Base-by-base conservation (phyloP, 23 tunicate genomes). In the Styela clava region DNA sequence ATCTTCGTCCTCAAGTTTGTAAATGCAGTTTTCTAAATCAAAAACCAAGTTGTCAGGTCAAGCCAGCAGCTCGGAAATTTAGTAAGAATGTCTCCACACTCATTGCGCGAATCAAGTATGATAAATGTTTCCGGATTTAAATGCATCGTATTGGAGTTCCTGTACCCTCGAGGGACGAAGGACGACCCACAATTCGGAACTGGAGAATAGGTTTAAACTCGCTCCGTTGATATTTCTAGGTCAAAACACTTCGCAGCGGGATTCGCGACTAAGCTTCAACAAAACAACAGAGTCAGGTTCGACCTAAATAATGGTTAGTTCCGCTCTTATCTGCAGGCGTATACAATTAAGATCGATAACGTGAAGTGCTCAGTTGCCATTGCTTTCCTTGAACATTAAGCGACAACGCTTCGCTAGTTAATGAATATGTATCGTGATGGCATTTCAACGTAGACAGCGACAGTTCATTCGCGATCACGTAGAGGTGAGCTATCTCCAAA, bases 21-120 rank as follows among this genome's bases (percentile, higher is more conserved):
- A 86, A 36, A 74, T 44, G 23, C 84, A 44, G 52, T 82, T 78
- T 30, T 86, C 97, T 90, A 69, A 3, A 86, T 0, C 25, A 78
- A 31, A 52, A n/a, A n/a, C n/a, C n/a, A n/a, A n/a, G n/a, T n/a
- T n/a, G n/a, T 16, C n/a, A n/a, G n/a, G n/a, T n/a, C n/a, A n/a
- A n/a, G n/a, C n/a, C n/a, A n/a, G n/a, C n/a, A n/a, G n/a, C n/a
- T n/a, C n/a, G n/a, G n/a, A n/a, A n/a, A n/a, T n/a, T n/a, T n/a
- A n/a, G n/a, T n/a, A n/a, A n/a, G n/a, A n/a, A n/a, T n/a, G n/a
- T n/a, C n/a, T n/a, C n/a, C n/a, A n/a, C n/a, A n/a, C n/a, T n/a
- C n/a, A n/a, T n/a, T n/a, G n/a, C n/a, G n/a, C 20, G 52, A 21
- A 31, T 32, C 33, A 69, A 69, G n/a, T n/a, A n/a, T n/a, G n/a